Percentiles rank a stretch among this genome's conserved stretches.
phyloP scores from a whole-genome alignment of 2,888 invertebrate genomes.

The Rhingia rostrata region DNA sequence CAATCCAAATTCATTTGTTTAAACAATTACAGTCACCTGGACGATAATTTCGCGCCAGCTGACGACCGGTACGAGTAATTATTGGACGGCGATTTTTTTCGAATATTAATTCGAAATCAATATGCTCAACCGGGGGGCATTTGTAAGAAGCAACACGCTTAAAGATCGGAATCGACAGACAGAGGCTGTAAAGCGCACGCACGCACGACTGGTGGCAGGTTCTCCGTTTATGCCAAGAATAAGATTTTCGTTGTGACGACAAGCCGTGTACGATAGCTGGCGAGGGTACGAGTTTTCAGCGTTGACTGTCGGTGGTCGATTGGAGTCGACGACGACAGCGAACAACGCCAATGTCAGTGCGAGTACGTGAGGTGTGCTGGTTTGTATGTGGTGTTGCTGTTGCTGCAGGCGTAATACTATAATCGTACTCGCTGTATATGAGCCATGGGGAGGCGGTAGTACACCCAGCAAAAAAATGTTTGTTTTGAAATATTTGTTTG shows the following conservation, averaged over 20 bases:
- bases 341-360: constrained; percentile 52
- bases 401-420: neutral
- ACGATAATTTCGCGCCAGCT: constrained; percentile 50
- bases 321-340: constrained; percentile 55
- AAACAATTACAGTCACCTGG: constrained; percentile 19
- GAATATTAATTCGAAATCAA: constrained; percentile 32
- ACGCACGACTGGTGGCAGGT: constrained; percentile 44
- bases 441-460: constrained; percentile 44
- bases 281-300: constrained; percentile 48
- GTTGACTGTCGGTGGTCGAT: constrained; percentile 68
- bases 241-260: constrained; percentile 45
- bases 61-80: constrained; percentile 57
- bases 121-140: constrained; percentile 35
- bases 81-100: neutral
- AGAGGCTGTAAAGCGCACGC: constrained; percentile 47
- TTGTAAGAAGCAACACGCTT: constrained; percentile 19
- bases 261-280: constrained; percentile 35
- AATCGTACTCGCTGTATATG: neutral
- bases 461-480: constrained; percentile 55
- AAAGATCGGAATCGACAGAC: constrained; percentile 36
- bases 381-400: constrained; percentile 27
- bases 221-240: constrained; percentile 61
- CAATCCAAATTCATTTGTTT: constrained; percentile 46
- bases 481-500: neutral
- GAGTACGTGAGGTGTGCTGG: constrained; percentile 50